Evolutionary conservation across 2,113 vertebrate genomes (phyloP).

Genomic region (Syngnathoides biaculeatus): DNA sequence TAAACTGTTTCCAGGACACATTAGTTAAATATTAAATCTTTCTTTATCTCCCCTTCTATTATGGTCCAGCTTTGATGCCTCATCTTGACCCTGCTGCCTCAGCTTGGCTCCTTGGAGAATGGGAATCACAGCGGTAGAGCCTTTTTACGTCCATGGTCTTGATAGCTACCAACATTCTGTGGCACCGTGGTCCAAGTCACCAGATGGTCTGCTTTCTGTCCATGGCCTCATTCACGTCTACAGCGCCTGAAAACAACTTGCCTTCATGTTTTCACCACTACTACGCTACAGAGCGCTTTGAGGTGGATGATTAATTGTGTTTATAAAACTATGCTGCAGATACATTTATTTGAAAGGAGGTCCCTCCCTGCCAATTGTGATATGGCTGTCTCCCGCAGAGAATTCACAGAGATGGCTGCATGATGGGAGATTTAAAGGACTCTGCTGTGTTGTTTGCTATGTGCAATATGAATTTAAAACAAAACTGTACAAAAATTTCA

Average conservation of each 20-base stretch:
- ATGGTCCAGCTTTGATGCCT: conserved; percentile 68
- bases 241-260: conserved; percentile 48
- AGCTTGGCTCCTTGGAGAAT: conserved; percentile 30
- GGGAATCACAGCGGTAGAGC: conserved; percentile 15
- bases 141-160: conserved; percentile 43
- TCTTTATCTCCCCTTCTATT: conserved; percentile 12
- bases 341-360: conserved; percentile 36
- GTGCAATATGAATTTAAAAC: not conserved
- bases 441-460: not conserved
- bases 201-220: conserved; percentile 24
- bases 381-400: conserved; percentile 56
- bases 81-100: conserved; percentile 66
- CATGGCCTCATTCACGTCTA: conserved; percentile 42
- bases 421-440: conserved; percentile 5
- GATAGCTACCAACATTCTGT: conserved; percentile 24
- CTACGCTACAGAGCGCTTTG: conserved; percentile 41
- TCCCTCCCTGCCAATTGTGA: conserved; percentile 55
- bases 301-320: conserved; percentile 1
- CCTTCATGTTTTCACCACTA: conserved; percentile 59
- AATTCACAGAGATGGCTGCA: conserved; percentile 17
- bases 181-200: conserved; percentile 28
- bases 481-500: not conserved
- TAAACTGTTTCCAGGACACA: not conserved
- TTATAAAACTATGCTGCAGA: conserved; percentile 29
- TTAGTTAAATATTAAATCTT: not conserved